Evolutionary conservation across 2,113 vertebrate species (phyloP).

Genomic region (Lanius collurio): DNA sequence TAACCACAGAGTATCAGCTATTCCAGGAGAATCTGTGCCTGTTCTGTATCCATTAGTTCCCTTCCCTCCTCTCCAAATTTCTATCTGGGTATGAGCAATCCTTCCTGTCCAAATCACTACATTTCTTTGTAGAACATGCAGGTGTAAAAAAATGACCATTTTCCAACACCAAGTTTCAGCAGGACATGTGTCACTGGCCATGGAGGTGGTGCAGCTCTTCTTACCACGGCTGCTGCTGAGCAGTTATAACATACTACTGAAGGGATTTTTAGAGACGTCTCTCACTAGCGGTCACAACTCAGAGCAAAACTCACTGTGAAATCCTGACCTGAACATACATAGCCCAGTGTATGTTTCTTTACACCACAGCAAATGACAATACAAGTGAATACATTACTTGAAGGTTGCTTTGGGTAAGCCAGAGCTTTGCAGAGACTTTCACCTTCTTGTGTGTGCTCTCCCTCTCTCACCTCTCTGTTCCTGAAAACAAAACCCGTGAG

Average conservation of each 20-base stretch:
- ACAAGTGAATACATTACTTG: rapidly evolving
- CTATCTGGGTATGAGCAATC: background rate
- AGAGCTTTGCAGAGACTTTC: background rate
- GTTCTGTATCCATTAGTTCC: background rate
- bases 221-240: background rate
- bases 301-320: background rate
- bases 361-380: background rate
- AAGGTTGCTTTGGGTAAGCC: background rate
- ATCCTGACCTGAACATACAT: background rate
- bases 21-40: background rate
- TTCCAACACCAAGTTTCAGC: background rate
- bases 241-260: background rate
- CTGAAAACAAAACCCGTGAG: background rate
- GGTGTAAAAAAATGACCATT: background rate
- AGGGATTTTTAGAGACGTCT: background rate
- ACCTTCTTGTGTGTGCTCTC: background rate
- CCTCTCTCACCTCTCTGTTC: background rate
- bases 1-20: background rate
- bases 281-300: background rate
- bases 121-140: background rate
- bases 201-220: background rate
- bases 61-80: background rate
- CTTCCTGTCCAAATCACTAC: background rate
- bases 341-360: background rate
- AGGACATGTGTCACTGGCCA: background rate